Base-by-base conservation (phyloP, 2,113 vertebrate species). In the Melanocharis versteri region DNA sequence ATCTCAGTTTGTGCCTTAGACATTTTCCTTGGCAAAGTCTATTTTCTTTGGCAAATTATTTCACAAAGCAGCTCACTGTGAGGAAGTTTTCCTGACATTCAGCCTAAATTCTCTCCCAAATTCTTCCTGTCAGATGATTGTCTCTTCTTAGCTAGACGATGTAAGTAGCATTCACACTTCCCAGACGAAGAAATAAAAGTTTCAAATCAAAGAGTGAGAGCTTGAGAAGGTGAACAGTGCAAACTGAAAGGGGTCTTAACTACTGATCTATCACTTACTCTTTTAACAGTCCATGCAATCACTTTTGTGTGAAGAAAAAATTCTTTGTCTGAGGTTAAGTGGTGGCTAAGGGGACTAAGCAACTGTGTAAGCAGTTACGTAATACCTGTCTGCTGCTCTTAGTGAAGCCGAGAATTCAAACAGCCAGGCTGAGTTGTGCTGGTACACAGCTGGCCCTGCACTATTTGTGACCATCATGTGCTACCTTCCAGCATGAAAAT, bases 51-150 rank as follows among this genome's bases (percentile, higher is more conserved):
- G 91, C 76, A 91, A 83, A 92, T 11, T 61, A 54, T 71, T 92
- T 62, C 79, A 89, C 39, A 73, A 75, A 16, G 42, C 39, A 92
- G 56, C 21, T 88, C 39, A 89, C 33, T 3, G 1, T 44, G 23
- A 90, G 68, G 64, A 96, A 88, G 51, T 71, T 92, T 87, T 91
- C 56, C 68, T 94, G 83, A 90, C 60, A 90, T 40, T 77, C 50
- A 94, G 58, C 40, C 89, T 66, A 85, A 89, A 87, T 83, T 82
- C 44, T 72, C 83, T 71, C 31, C 42, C 81, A 75, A 66, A 89
- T 89, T 93, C 73, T 96, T 91, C 91, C 78, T 69, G 61, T 94
- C 84, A 93, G 57, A 84, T 85, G 73, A 87, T 31, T 65, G 57
- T 39, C 30, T 61, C n/a, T 62, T 83, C 68, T 72, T 53, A 73